A percentile compares a stretch with the other conserved stretches of the same genome.
phyloP scores from a whole-genome alignment of 2,888 invertebrate genomes.

The Prosapia bicincta region DNA sequence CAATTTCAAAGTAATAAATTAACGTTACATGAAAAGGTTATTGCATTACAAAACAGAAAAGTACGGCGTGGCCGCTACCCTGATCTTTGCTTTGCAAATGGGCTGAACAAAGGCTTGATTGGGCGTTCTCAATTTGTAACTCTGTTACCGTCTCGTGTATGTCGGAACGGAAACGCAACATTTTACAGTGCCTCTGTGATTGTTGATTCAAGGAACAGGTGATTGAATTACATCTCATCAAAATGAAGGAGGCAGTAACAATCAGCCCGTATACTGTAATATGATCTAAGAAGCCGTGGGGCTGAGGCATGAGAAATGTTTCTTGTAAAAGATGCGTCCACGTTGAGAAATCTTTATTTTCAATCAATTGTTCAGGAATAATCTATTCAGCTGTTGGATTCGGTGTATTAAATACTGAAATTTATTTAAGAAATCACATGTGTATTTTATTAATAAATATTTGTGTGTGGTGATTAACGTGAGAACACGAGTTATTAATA shows the following conservation, averaged over 20 bases:
- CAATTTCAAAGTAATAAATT: neutral
- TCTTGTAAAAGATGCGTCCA: no score
- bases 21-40: neutral
- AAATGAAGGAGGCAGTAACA: neutral
- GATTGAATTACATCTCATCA: neutral
- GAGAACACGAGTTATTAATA: no score
- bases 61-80: neutral
- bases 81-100: neutral
- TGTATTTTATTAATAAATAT: no score
- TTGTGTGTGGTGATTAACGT: no score
- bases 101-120: neutral
- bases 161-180: neutral
- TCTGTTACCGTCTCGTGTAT: neutral
- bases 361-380: no score
- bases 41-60: neutral
- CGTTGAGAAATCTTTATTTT: no score
- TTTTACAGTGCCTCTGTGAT: neutral
- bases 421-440: no score
- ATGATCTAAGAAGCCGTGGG: neutral
- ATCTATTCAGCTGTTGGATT: no score
- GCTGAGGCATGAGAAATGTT: no score
- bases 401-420: no score
- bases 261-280: neutral
- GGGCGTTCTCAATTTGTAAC: neutral
- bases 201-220: constrained; percentile 2